Conservation (phyloP, 37 sponge, comb jelly and placozoan genomes). For the Bolinopsis microptera region DNA sequence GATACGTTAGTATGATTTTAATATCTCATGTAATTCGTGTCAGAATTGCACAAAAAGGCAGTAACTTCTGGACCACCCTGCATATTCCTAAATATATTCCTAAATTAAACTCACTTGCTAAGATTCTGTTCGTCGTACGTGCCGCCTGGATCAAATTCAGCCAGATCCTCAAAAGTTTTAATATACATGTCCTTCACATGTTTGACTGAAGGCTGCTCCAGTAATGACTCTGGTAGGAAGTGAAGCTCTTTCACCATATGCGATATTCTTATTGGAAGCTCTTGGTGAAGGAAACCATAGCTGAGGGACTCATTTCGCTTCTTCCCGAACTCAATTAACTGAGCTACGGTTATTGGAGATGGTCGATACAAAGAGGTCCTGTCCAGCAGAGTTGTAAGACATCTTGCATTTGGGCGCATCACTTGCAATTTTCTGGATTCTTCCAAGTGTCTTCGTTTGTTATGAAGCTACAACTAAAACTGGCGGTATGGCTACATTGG, state of each 20-base stretch:
- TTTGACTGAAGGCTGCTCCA: slow-evolving; percentile 47
- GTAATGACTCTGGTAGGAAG: slow-evolving; percentile 33
- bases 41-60: too few relatives aligned
- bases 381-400: slow-evolving; percentile 31
- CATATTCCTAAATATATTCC: too few relatives aligned
- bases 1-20: too few relatives aligned
- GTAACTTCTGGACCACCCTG: too few relatives aligned
- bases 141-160: not conserved
- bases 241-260: slow-evolving; percentile 55
- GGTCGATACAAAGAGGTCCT: slow-evolving; percentile 17
- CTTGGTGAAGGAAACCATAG: slow-evolving; percentile 38
- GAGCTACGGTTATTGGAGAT: slow-evolving; percentile 49
- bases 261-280: slow-evolving; percentile 54
- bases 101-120: not conserved
- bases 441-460: too few relatives aligned
- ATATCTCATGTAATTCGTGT: too few relatives aligned
- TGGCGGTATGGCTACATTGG: too few relatives aligned
- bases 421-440: too few relatives aligned
- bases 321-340: slow-evolving; percentile 30
- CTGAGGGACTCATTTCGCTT: slow-evolving; percentile 26
- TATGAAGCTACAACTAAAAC: too few relatives aligned
- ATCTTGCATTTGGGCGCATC: not conserved
- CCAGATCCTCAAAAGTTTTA: slow-evolving; percentile 22
- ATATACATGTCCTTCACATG: slow-evolving; percentile 55
- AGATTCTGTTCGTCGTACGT: not conserved